These are phyloP conservation scores for Prunella fulvescens DNA, from an alignment of 2,113 vertebrate species.

Conservation along the genomic window DNA sequence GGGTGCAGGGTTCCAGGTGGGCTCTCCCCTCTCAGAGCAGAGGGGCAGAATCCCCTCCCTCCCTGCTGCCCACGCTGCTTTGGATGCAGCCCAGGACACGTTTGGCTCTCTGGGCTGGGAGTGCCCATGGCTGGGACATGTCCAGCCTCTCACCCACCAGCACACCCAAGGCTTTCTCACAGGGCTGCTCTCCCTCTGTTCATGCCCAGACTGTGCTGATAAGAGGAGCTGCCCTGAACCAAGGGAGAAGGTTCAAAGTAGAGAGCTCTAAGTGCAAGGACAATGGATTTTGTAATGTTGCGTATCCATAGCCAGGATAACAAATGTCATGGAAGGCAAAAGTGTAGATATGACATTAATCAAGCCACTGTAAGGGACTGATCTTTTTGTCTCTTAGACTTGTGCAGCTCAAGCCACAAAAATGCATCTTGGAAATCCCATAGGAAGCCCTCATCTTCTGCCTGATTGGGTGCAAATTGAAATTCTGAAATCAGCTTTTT, in stretches of 20 bases:
- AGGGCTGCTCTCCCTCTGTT: background rate
- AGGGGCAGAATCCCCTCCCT: background rate
- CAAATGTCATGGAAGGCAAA: background rate
- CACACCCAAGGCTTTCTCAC: background rate
- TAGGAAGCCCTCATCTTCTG: background rate
- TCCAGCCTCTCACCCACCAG: background rate
- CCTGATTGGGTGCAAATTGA: background rate
- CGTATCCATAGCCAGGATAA: background rate
- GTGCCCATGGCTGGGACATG: background rate
- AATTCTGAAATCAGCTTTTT: background rate
- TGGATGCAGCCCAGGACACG: background rate
- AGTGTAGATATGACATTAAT: background rate
- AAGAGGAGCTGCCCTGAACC: background rate
- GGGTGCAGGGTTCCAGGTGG: background rate
- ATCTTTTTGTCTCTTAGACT: background rate
- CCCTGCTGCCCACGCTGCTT: background rate
- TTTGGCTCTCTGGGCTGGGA: background rate
- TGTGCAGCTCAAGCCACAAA: background rate
- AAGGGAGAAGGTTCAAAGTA: background rate
- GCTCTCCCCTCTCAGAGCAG: background rate
- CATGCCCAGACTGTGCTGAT: background rate
- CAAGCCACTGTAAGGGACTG: background rate
- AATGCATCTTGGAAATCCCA: background rate
- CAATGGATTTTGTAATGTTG: accelerated
- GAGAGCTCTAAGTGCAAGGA: background rate